A percentile compares a stretch with the other conserved stretches of the same genome.
Conservation (phyloP, 2,113 vertebrate species). For the Collichthys lucidus region DNA sequence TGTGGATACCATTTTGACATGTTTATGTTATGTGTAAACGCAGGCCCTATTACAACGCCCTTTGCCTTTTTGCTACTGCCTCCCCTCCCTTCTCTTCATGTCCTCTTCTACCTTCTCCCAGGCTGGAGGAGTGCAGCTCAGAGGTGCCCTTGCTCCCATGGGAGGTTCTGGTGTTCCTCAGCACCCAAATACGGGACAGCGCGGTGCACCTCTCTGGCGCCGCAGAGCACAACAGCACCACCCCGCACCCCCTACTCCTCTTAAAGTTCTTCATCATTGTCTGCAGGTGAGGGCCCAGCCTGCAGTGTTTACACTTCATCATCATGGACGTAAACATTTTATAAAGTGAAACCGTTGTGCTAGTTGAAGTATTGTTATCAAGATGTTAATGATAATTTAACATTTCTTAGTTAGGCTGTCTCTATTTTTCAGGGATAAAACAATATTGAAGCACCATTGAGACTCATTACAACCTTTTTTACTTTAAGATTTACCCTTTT, state of each 20-base stretch:
- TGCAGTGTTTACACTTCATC: background rate
- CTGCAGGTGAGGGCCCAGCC: conserved; percentile 86
- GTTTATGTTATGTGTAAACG: conserved; percentile 42
- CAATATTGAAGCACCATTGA: background rate
- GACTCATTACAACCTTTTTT: background rate
- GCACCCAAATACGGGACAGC: conserved; percentile 86
- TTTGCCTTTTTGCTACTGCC: conserved; percentile 12
- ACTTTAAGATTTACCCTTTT: no score
- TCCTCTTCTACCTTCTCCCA: conserved; percentile 56
- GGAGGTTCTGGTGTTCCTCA: conserved; percentile 88
- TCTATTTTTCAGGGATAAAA: background rate
- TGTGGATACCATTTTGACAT: conserved; percentile 37
- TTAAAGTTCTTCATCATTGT: conserved; percentile 95
- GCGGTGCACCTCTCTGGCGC: conserved; percentile 73
- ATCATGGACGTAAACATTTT: background rate
- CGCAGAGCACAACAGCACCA: conserved; percentile 65
- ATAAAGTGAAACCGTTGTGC: background rate
- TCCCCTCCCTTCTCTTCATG: background rate
- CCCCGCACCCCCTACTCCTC: conserved; percentile 88
- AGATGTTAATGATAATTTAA: background rate
- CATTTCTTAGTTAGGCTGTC: background rate
- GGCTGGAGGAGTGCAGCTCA: conserved; percentile 87
- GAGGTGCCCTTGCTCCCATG: conserved; percentile 90
- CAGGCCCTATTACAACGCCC: background rate
- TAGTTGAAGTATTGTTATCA: background rate